phyloP scores from a whole-genome alignment of 2,888 invertebrate genomes.

The Drosophila merina region DNA sequence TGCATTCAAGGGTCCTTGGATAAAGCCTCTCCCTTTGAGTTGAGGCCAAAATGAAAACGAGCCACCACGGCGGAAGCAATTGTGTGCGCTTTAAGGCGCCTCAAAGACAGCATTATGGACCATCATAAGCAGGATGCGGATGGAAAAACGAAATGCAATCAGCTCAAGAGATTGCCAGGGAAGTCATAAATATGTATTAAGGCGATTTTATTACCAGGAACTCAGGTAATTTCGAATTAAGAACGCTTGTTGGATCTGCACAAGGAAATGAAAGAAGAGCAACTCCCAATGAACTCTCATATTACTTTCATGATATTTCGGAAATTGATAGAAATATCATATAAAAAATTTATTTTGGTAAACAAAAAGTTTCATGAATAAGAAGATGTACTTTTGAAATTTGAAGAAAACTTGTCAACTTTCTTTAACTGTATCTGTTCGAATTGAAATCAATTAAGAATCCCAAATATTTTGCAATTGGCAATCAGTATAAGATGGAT shows the following conservation, averaged over 20 bases:
- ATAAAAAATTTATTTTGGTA: not conserved
- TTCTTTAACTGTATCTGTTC: not conserved
- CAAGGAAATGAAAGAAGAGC: not conserved
- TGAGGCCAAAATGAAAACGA: constrained; percentile 31
- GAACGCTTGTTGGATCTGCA: not conserved
- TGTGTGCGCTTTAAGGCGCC: constrained; percentile 41
- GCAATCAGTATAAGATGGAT: not conserved
- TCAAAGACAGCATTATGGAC: constrained; percentile 29
- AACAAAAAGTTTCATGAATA: too few species aligned
- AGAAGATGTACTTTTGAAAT: too few species aligned
- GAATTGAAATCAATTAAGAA: not conserved
- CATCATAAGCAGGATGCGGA: constrained; percentile 17
- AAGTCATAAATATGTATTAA: constrained; percentile 23
- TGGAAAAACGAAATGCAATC: constrained; percentile 31
- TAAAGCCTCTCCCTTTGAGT: constrained; percentile 22
- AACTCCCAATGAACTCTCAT: not conserved
- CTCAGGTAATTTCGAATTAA: constrained; percentile 11
- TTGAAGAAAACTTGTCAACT: not conserved
- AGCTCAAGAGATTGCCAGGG: constrained; percentile 19
- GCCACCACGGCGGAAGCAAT: constrained; percentile 36
- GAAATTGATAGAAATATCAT: not conserved
- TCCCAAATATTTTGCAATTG: not conserved
- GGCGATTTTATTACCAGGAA: constrained; percentile 17
- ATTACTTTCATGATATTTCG: not conserved
- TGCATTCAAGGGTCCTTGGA: constrained; percentile 29